Percentiles rank a stretch among this genome's conserved stretches.
These are phyloP conservation scores for Polymixis flavicincta DNA, from an alignment of 2,888 invertebrate genomes.

Conservation along the genomic window DNA sequence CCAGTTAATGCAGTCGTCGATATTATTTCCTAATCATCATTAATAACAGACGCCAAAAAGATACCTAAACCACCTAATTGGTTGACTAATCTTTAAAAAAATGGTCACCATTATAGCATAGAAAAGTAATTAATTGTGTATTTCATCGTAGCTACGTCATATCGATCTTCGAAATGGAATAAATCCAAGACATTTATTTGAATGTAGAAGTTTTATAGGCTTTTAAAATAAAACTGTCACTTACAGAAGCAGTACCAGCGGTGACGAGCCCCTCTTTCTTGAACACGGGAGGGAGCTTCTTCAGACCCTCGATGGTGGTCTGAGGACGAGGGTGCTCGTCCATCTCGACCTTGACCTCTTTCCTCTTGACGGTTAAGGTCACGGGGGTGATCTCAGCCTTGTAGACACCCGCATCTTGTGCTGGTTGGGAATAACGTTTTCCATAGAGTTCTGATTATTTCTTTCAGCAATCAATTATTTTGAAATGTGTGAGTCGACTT, in stretches of 20 bases:
- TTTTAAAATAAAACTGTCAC: constrained; percentile 64
- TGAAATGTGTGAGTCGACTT: not conserved
- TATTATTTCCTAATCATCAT: no score
- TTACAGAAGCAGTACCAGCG: constrained; percentile 98
- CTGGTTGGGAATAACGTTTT: constrained; percentile 85
- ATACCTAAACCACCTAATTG: no score
- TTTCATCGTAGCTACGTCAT: not conserved
- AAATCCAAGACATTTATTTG: not conserved
- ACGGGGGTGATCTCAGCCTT: constrained; percentile 97
- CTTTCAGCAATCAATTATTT: not conserved
- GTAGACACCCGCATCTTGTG: constrained; percentile 96
- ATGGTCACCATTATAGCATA: not conserved
- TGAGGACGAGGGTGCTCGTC: constrained; percentile 99
- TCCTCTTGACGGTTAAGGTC: constrained; percentile 95
- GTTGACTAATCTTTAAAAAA: not conserved
- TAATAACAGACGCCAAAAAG: no score
- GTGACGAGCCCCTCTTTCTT: constrained; percentile 98
- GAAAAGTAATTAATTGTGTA: not conserved
- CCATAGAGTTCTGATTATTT: no score
- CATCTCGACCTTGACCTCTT: constrained; percentile 93
- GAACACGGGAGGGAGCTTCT: constrained; percentile 97
- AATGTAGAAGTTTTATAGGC: not conserved
- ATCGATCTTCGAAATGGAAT: not conserved
- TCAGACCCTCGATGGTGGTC: constrained; percentile 95
- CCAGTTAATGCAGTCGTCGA: no score